Base-by-base conservation (phyloP, 1,140 invertebrate genomes). In the Leptestheria dahalacensis region DNA sequence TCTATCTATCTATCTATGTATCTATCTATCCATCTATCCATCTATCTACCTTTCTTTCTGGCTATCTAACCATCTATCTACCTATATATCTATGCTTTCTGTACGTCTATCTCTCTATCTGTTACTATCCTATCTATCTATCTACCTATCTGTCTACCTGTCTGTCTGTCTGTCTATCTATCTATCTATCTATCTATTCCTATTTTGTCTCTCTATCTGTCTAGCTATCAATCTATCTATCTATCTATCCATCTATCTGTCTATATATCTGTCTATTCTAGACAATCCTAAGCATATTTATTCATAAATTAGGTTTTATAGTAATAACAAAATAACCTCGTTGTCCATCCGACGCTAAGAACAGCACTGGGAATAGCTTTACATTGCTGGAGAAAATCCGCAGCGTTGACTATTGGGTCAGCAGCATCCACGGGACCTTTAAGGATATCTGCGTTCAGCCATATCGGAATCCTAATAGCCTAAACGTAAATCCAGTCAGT, bases 261-360 rank as follows among this genome's bases (percentile, higher is more conserved):
- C 33, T 6, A 15, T 15, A 41, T 41, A 41, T 6, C 33, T n/a
- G n/a, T 15, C 15, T 41, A 41, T 9, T 9, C 33, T 41, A 41
- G 33, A 41, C 15, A 6, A 41, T n/a, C n/a, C n/a, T n/a, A n/a
- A n/a, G n/a, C n/a, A 55, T 24, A 56, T 10, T 56, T 15, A 15
- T 41, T 41, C 33, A 41, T 9, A 41, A 41, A 15, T 41, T 41
- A 41, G 33, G 33, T 41, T 41, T 15, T 41, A 15, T 41, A 41
- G 33, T 41, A 9, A 41, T 41, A n/a, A n/a, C n/a, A n/a, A n/a
- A 29, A 76, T 65, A 78, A 79, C 47, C 74, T 74, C 1, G 88
- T 91, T 1, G 86, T 91, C 91, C 91, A 95, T 15, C 91, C 91
- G n/a, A 91, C 73, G 2, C 89, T 92, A 9, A 93, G 69, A 0